Conservation (phyloP, 1,140 invertebrate species). For the Cheumatopsyche charites region DNA sequence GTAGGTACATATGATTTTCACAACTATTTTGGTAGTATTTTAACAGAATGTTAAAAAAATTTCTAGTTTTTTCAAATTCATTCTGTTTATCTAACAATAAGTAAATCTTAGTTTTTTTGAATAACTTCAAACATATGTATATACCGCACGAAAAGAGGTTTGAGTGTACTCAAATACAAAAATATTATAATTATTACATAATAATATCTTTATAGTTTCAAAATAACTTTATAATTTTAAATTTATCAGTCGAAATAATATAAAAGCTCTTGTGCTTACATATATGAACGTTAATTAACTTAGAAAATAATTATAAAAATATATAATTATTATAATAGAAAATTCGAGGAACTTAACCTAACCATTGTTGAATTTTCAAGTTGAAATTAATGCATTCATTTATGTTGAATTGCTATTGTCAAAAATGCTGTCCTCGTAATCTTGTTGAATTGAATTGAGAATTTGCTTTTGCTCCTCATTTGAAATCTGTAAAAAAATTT, state of each 20-base stretch:
- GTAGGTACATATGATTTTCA: too few relatives aligned
- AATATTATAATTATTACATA: too few relatives aligned
- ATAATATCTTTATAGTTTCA: too few relatives aligned
- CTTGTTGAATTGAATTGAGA: conserved; percentile 42
- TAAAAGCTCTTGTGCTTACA: neutral
- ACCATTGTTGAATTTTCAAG: neutral
- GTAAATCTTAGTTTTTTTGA: too few relatives aligned
- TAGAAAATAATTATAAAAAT: conserved; percentile 1
- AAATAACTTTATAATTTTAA: conserved; percentile 1
- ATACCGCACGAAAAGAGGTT: too few relatives aligned
- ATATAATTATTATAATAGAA: neutral
- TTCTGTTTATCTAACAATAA: too few relatives aligned
- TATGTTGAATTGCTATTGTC: conserved; percentile 15
- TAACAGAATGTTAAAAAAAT: too few relatives aligned
- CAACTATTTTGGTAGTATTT: too few relatives aligned
- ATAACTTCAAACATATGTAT: too few relatives aligned
- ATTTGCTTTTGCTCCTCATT: conserved; percentile 42
- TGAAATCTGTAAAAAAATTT: conserved; percentile 35
- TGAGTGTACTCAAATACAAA: too few relatives aligned
- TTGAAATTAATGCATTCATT: neutral
- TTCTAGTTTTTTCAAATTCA: too few relatives aligned
- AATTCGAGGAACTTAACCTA: neutral
- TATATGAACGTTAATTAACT: neutral
- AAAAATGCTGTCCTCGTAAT: conserved; percentile 28
- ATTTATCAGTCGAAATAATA: neutral